Evolutionary conservation across 2,888 invertebrate genomes (phyloP).

Genomic region (Elegia similella): DNA sequence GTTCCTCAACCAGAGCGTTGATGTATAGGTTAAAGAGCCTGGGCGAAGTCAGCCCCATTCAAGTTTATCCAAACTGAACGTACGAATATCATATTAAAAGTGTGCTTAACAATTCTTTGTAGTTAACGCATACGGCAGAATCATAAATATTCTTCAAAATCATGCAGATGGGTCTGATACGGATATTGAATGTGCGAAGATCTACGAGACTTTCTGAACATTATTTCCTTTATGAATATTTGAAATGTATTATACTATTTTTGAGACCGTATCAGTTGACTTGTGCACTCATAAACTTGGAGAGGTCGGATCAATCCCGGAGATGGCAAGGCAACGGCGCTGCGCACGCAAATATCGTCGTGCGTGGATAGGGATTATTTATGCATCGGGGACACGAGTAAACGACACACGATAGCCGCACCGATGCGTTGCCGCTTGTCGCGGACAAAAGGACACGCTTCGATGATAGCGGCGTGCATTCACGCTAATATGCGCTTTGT

Average conservation of each 20-base stretch:
- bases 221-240: background rate
- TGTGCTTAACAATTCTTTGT: too few relatives aligned
- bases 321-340: constrained; percentile 1
- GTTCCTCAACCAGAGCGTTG: too few relatives aligned
- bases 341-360: constrained; percentile 10
- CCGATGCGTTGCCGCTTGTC: constrained; percentile 1
- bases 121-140: too few relatives aligned
- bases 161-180: background rate
- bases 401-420: constrained; percentile 13
- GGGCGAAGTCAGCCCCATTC: too few relatives aligned
- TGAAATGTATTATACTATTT: too few relatives aligned
- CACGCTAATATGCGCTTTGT: constrained; percentile 3
- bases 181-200: background rate
- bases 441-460: constrained; percentile 8
- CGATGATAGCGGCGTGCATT: constrained; percentile 3
- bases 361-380: constrained; percentile 52
- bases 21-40: too few relatives aligned
- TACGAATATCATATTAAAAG: too few relatives aligned
- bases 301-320: constrained; percentile 2
- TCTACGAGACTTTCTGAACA: background rate
- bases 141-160: too few relatives aligned
- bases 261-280: background rate
- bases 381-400: constrained; percentile 47
- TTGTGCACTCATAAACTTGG: background rate
- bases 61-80: too few relatives aligned